phyloP scores from a whole-genome alignment of 2,888 invertebrate genomes.

The Cosmia pyralina region DNA sequence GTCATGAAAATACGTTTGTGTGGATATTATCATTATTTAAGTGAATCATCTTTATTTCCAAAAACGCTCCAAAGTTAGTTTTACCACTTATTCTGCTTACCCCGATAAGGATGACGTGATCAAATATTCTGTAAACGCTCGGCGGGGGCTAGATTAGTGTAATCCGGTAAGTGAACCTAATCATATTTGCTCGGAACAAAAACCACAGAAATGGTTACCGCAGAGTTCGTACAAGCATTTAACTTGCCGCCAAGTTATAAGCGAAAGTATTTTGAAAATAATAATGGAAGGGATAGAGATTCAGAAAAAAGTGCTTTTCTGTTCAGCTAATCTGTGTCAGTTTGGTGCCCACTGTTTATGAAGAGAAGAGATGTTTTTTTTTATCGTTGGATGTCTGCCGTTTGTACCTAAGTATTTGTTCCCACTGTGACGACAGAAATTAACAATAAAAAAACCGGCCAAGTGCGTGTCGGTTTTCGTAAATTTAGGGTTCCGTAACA shows the following conservation, averaged over 20 bases:
- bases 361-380: too few relatives aligned
- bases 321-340: too few relatives aligned
- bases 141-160: slow-evolving; percentile 55
- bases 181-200: slow-evolving; percentile 66
- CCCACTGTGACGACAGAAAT: too few relatives aligned
- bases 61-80: slow-evolving; percentile 9
- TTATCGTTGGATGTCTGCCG: too few relatives aligned
- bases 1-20: not conserved
- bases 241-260: slow-evolving; percentile 20
- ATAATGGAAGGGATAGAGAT: not conserved
- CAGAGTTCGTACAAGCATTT: slow-evolving; percentile 50
- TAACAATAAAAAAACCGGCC: too few relatives aligned
- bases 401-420: too few relatives aligned
- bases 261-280: slow-evolving; percentile 21
- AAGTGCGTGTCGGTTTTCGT: too few relatives aligned
- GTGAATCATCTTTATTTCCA: slow-evolving; percentile 6
- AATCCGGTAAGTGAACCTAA: slow-evolving; percentile 64
- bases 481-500: too few relatives aligned
- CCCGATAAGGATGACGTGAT: slow-evolving; percentile 37
- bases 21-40: not conserved
- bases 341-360: too few relatives aligned
- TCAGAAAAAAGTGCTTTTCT: too few relatives aligned
- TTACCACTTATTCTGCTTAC: slow-evolving; percentile 31
- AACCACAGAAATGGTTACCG: slow-evolving; percentile 61
- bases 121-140: slow-evolving; percentile 56